Percentiles rank a stretch among this genome's conserved stretches.
Evolutionary conservation across 2,797 vertebrate species (phyloP).

Genomic region (Tenualosa thibaudeaui): DNA sequence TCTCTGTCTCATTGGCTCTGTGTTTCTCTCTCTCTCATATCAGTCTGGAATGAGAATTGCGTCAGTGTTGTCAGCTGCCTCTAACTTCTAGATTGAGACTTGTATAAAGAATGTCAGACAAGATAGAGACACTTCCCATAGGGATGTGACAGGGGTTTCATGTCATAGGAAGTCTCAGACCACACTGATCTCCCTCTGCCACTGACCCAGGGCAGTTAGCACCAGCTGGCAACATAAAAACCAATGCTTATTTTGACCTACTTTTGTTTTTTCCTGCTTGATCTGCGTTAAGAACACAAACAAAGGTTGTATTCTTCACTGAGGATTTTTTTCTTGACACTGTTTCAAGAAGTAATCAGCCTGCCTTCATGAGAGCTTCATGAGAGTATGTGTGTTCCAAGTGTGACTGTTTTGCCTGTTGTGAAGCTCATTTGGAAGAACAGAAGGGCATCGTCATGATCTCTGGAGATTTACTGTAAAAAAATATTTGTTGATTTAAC

Average conservation of each 20-base stretch:
- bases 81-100: constrained; percentile 38
- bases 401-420: not conserved
- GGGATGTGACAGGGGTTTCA: constrained; percentile 25
- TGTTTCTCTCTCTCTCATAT: not conserved
- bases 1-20: not conserved
- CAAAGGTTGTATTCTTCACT: not conserved
- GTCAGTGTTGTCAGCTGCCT: constrained; percentile 38
- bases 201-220: not conserved
- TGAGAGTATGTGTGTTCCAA: not conserved
- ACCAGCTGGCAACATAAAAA: not conserved
- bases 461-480: not conserved
- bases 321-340: not conserved
- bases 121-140: not conserved
- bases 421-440: not conserved
- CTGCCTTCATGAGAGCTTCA: not conserved
- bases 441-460: not conserved
- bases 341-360: not conserved
- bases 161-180: constrained; percentile 19
- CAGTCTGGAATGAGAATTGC: not conserved
- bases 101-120: constrained; percentile 20
- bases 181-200: constrained; percentile 21
- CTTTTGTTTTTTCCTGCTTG: not conserved
- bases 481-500: too few relatives aligned
- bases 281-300: not conserved
- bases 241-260: not conserved